Conservation (phyloP, 2,797 vertebrate genomes). For the Liasis olivaceus region DNA sequence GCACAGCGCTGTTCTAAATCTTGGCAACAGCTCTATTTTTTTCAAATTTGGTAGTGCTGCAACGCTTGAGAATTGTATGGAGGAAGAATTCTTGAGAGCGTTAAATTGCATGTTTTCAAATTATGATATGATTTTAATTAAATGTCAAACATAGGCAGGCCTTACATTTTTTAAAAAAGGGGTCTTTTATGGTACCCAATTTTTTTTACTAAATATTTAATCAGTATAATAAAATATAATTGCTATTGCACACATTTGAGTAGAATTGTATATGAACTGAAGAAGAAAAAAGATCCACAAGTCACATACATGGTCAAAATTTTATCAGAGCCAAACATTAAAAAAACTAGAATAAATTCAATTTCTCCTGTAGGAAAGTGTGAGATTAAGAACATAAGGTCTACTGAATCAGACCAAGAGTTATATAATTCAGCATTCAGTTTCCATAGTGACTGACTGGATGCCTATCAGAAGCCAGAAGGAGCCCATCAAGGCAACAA, state of each 20-base stretch:
- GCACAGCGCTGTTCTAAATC: background rate
- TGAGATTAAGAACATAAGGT: background rate
- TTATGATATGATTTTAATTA: background rate
- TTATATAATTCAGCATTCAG: background rate
- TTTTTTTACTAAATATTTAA: background rate
- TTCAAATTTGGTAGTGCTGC: background rate
- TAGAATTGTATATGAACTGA: background rate
- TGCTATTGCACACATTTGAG: background rate
- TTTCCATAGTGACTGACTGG: background rate
- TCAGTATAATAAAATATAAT: background rate
- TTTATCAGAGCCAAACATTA: background rate
- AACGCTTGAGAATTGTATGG: background rate
- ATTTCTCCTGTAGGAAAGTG: background rate
- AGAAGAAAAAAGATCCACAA: background rate
- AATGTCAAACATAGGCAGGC: constrained; percentile 3
- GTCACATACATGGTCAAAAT: background rate
- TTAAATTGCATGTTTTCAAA: background rate
- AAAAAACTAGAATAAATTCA: background rate
- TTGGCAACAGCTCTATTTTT: background rate
- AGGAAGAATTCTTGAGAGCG: background rate
- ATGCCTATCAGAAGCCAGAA: background rate
- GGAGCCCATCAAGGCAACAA: background rate
- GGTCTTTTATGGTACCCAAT: background rate
- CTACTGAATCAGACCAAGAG: background rate
- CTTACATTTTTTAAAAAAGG: background rate